Evolutionary conservation across 2,797 vertebrate species (phyloP).

Genomic region (Anguilla marmorata): DNA sequence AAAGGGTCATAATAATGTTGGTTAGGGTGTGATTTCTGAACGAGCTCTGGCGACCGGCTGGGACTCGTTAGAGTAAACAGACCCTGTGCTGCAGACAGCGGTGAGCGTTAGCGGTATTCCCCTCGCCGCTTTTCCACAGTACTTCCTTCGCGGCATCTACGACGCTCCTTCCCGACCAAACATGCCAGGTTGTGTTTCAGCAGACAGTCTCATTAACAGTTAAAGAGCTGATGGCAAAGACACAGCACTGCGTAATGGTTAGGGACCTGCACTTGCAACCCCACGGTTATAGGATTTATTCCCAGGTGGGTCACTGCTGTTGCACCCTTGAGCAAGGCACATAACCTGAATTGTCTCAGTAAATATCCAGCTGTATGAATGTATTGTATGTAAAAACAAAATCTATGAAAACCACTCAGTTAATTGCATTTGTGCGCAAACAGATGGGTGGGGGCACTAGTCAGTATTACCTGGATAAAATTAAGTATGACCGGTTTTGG

Average conservation of each 20-base stretch:
- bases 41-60: background rate
- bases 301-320: background rate
- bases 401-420: background rate
- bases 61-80: background rate
- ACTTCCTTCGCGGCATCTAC: background rate
- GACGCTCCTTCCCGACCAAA: background rate
- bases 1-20: background rate
- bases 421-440: background rate
- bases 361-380: background rate
- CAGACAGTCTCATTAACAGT: background rate
- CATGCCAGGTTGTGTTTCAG: background rate
- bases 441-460: background rate
- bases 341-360: background rate
- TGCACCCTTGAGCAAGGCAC: too few species aligned
- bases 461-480: background rate
- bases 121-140: background rate
- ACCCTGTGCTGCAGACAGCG: background rate
- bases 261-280: background rate
- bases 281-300: background rate
- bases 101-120: background rate
- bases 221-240: background rate
- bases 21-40: background rate
- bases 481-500: background rate
- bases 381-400: background rate
- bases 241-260: background rate